Base-by-base conservation (phyloP, 2,888 invertebrate genomes). In the Odontocerum albicorne region DNA sequence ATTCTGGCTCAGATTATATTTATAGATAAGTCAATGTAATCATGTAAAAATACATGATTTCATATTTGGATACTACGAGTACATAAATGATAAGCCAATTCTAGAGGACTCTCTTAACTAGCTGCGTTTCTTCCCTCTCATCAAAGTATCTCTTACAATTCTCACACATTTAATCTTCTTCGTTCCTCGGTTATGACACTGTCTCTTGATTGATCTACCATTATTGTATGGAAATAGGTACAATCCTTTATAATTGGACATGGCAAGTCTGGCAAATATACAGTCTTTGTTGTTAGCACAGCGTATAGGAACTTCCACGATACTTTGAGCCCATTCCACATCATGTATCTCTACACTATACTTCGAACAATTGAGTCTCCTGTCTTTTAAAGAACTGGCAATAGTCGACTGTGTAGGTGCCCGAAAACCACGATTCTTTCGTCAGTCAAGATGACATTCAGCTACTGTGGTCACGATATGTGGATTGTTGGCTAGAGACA, bases 211-310 rank as follows among this genome's bases (percentile, higher is more conserved):
- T 10, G 22, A 22, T 17, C 42, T 20, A 0, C 46, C 53, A 15
- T 20, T 39, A 21, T 20, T 17, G 10, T 47, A 49, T 7, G 49
- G 47, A 22, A 54, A 42, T n/a, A 55, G 17, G 4, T 44, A 50
- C 44, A 49, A 38, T n/a, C 50, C 55, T 19, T 35, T 49, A 33
- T 55, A 44, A 15, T 55, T 55, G 10, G 45, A n/a, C 2, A 44
- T 44, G 2, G 35, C 40, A 8, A 55, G 31, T 16, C 33, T 50
- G 1, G 42, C 12, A 13, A 55, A 33, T 2, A 50, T 42, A 13
- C 55, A 55, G 27, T 50, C 35, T 6, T 50, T 50, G 13, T 55
- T 47, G 16, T 55, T 50, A 4, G 45, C 46, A 15, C 55, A 55
- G 10, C 31, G 36, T 1, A 50, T 13, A 8, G 55, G 50, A 6